Conservation (phyloP, 2,797 vertebrate species). For the Aulostomus chinensis region DNA sequence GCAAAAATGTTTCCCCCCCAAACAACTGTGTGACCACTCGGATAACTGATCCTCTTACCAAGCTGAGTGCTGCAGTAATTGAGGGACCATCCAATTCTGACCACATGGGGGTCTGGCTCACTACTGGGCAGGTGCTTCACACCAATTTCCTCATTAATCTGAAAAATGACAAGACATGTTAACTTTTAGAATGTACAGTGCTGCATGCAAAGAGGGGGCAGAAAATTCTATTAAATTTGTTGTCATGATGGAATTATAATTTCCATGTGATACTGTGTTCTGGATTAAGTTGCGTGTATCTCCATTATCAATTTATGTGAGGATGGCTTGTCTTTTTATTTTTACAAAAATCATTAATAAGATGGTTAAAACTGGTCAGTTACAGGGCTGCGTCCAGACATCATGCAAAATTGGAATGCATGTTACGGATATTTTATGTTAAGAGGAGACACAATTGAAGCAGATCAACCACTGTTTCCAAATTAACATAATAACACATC, state of each 20-base stretch:
- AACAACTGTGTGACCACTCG: neutral
- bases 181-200: too few species aligned
- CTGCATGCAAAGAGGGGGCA: too few species aligned
- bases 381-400: neutral
- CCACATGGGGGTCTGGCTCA: slow-evolving; percentile 93
- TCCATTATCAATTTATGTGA: neutral
- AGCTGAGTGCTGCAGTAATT: slow-evolving; percentile 92
- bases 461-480: neutral
- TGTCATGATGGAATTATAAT: too few species aligned
- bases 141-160: slow-evolving; percentile 94
- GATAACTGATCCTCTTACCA: slow-evolving; percentile 74
- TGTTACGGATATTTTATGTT: neutral
- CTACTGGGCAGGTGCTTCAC: slow-evolving; percentile 91
- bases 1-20: too few species aligned
- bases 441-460: neutral
- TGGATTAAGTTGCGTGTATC: neutral
- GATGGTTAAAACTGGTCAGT: neutral
- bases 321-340: neutral
- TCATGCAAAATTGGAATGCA: neutral
- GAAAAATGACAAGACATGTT: slow-evolving; percentile 1
- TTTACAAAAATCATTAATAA: too few species aligned
- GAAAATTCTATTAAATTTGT: neutral
- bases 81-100: slow-evolving; percentile 94
- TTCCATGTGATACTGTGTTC: too few species aligned
- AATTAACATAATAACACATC: neutral